These are phyloP conservation scores for Syngnathus acus DNA, from an alignment of 2,797 vertebrate genomes.

Conservation along the genomic window DNA sequence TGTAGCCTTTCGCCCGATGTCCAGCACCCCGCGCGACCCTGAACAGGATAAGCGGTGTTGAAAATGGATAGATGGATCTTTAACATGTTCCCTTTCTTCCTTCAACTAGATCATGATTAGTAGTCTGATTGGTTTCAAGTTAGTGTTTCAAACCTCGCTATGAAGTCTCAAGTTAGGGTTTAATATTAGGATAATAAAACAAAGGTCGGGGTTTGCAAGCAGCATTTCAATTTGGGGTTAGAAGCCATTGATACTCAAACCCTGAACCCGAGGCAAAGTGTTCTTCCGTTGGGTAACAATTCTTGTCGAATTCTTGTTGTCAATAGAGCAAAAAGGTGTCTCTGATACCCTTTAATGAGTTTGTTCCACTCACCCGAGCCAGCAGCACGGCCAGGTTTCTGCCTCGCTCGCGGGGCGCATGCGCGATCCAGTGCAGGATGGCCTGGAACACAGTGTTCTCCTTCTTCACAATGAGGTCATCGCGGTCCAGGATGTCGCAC, in stretches of 20 bases:
- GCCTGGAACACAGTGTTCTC: constrained; percentile 38
- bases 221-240: neutral
- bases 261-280: neutral
- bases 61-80: no score
- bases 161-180: no score
- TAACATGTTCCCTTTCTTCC: no score
- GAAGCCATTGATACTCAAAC: neutral
- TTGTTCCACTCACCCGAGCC: constrained; percentile 1
- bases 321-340: neutral
- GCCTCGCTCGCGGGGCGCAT: neutral
- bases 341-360: neutral
- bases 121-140: neutral
- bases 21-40: no score
- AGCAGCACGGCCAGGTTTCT: constrained; percentile 4
- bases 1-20: no score
- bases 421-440: constrained; percentile 1
- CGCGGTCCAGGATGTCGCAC: constrained; percentile 57
- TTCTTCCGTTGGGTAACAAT: neutral
- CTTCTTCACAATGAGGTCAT: constrained; percentile 42
- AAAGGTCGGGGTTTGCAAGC: neutral
- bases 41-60: no score
- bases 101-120: no score
- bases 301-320: neutral
- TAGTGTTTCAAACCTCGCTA: no score
- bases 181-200: neutral